Evolutionary conservation across 1,140 invertebrate species (phyloP).

Genomic region (Plectrocnemia conspersa): DNA sequence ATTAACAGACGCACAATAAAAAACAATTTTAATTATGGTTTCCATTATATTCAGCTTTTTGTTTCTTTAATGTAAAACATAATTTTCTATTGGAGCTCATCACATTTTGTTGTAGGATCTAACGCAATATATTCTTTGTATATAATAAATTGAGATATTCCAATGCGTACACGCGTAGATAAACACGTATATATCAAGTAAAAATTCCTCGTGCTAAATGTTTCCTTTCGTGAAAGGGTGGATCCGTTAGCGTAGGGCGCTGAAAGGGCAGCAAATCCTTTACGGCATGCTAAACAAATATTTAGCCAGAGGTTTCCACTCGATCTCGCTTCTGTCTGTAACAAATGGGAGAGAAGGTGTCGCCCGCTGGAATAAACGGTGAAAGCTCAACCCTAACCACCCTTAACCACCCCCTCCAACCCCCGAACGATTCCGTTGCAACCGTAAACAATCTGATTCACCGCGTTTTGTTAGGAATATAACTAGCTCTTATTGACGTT

Average conservation of each 20-base stretch:
- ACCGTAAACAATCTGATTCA: too few species aligned
- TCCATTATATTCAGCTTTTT: background rate
- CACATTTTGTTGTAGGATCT: background rate
- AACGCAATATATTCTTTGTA: background rate
- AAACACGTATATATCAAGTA: too few species aligned
- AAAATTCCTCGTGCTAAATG: too few species aligned
- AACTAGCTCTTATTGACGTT: too few species aligned
- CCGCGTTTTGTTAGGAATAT: too few species aligned
- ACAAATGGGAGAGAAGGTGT: background rate
- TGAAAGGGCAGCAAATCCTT: slow-evolving; percentile 4
- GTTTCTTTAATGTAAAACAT: background rate
- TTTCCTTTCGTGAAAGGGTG: too few species aligned
- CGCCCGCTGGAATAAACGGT: background rate
- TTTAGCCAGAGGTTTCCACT: slow-evolving; percentile 9
- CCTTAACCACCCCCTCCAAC: background rate
- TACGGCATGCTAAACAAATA: slow-evolving; percentile 1
- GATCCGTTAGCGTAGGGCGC: background rate
- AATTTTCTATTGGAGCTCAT: background rate
- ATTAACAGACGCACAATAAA: too few species aligned
- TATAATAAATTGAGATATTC: background rate
- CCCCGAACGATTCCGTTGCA: background rate
- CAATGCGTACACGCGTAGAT: background rate
- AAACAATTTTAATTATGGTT: too few species aligned
- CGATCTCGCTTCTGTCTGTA: background rate
- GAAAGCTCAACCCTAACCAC: background rate